Base-by-base conservation (phyloP, 2,888 invertebrate species). In the Scotopteryx bipunctaria region DNA sequence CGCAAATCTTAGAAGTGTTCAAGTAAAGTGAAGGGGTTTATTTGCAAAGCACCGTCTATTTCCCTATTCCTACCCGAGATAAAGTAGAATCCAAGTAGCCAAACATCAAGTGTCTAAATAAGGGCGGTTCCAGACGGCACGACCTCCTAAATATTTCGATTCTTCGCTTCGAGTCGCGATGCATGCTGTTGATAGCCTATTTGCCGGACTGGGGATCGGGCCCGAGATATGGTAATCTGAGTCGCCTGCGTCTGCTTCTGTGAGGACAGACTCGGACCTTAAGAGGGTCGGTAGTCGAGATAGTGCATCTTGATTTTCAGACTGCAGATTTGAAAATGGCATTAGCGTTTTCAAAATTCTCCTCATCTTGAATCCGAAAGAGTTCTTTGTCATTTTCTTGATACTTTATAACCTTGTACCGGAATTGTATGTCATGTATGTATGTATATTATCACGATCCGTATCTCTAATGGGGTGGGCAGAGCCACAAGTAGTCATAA, bases 161-260 rank as follows among this genome's bases (percentile, higher is more conserved):
- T 66, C 68, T 54, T 58, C 63, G 64, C 64, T 64, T 62, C 71
- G 66, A 69, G 71, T 69, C 82, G 73, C 77, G 85, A 86, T 86
- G 80, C 83, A 82, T 82, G 80, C 73, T 57, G 68, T 53, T 72
- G 86, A 86, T 86, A 86, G 82, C 78, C 83, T 78, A 81, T 81
- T 83, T 82, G 82, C 76, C 73, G 76, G 63, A 63, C 67, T 54
- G 63, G 60, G 66, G 86, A 86, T 86, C 76, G 66, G n/a, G n/a
- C n/a, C n/a, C n/a, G 68, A 73, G 87, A 88, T 87, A 87, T 86
- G 87, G 83, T 83, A 86, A 86, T 86, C 76, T 72, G 59, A 78
- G 76, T 77, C 71, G 73, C 70, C 50, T 46, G 56, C 42, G 57
- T 63, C 57, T 44, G 56, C 51, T 43, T 45, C 42, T 54, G 61